Evolutionary conservation across 2,113 vertebrate species (phyloP), one percentile per base, ranked within the genome.

Genomic region (Hypomesus transpacificus): DNA sequence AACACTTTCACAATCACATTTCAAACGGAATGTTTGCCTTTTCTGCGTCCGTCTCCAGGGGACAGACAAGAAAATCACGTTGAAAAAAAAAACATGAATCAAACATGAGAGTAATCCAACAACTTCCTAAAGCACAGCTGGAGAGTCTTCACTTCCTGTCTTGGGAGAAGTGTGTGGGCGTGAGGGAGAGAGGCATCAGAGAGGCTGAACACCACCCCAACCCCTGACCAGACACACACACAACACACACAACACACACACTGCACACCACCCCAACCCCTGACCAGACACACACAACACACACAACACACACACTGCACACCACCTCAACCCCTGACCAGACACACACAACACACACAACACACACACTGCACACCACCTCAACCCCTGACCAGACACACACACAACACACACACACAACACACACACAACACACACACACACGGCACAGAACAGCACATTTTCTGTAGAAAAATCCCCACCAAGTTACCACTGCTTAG

Each of bases 101-200:
- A 86, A 64, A 83, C 82, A 85, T 85, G 75, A 68, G 73, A 75
- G 78, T 80, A 83, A 74, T 85, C 74, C 71, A 80, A 79, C 84
- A 84, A 80, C 50, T 39, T 86, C 68, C 28, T 28, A 3, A 70
- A 75, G 64, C 84, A 78, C 87, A 91, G 89, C 90, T 89, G 90
- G 82, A 87, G 77, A 81, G 73, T 46, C 78, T 78, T 7, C 14
- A 80, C 80, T 87, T 90, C 87, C 90, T 90, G 87, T 82, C 71
- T 14, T 16, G 75, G 79, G 82, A 86, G 79, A 81, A 84, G 70
- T 69, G 83, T 66, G 89, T 90, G 90, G 89, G 88, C 87, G 88
- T 87, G 61, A 83, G 67, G 63, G 75, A 66, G 78, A 71, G 82
- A 86, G 75, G 75, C 80, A 85, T 76, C 81, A 83, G 20, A 79